Evolutionary conservation across 2,113 vertebrate genomes (phyloP).

Genomic region (Notarius lentiginosus): DNA sequence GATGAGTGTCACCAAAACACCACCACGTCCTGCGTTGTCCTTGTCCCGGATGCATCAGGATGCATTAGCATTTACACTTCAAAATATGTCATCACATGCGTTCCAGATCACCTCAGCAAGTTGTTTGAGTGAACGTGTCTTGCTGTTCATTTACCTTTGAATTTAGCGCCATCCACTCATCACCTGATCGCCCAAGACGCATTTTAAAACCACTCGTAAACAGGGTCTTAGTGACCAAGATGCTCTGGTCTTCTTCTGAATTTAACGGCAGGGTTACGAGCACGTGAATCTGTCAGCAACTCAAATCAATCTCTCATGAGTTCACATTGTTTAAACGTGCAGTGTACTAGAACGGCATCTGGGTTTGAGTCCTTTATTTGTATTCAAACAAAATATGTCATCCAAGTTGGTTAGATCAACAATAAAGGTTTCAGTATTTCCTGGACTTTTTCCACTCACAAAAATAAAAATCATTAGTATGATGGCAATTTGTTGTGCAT

Average conservation of each 20-base stretch:
- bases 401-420: neutral
- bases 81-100: too few species aligned
- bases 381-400: neutral
- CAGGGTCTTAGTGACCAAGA: neutral
- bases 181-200: too few species aligned
- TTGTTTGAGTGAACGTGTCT: too few species aligned
- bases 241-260: neutral
- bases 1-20: too few species aligned
- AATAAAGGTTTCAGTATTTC: neutral
- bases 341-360: conserved; percentile 8
- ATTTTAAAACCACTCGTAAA: too few species aligned
- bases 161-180: too few species aligned
- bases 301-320: conserved; percentile 7
- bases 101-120: too few species aligned
- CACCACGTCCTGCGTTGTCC: too few species aligned
- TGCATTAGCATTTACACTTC: too few species aligned
- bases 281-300: neutral
- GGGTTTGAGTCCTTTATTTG: neutral
- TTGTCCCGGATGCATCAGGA: too few species aligned
- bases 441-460: neutral
- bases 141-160: too few species aligned
- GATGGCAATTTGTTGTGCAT: neutral
- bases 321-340: neutral
- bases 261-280: neutral
- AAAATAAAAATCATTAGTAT: neutral